Base-by-base conservation (phyloP, 1,140 invertebrate genomes). In the Neodiprion pinetum region DNA sequence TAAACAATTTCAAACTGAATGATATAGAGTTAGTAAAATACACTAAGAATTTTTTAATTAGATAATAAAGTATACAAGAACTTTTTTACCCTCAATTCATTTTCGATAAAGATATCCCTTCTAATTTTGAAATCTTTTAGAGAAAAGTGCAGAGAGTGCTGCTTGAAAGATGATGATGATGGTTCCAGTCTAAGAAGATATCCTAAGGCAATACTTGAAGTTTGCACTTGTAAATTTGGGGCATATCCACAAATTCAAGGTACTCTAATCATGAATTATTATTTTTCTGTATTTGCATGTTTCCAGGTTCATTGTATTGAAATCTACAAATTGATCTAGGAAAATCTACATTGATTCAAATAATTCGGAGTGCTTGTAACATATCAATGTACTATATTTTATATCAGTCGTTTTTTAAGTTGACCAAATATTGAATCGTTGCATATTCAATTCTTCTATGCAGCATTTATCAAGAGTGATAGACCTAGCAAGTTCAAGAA, bases 151-250 rank as follows among this genome's bases (percentile, higher is more conserved):
- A 90, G 92, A 72, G 90, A 94, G 86, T 96, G 94, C 84, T 94
- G 93, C 82, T 83, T 91, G 7, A 89, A 90, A 82, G 90, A 90
- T 92, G 92, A 94, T 76, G 92, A 94, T 71, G 90, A 91, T 74
- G 85, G 88, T 40, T 88, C 89, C 14, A 89, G 90, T 48, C 90
- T 93, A 65, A 93, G 93, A 82, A 92, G 92, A 68, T 97, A 96
- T 87, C 93, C 96, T 11, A 95, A 93, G 88, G 97, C 96, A 14
- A 91, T 96, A 69, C 87, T 98, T 47, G 95, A 97, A 91, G 96
- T 98, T 0, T 98, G 97, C 84, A 96, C 95, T 76, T 98, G 97
- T 88, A 98, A 98, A 90, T 97, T 98, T 90, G 96, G 96, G 75
- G 93, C 95, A 53, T 98, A 96, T 92, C 97, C 97, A 68, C 97